A percentile compares a stretch with the other conserved stretches of the same genome.
Evolutionary conservation across 2,888 invertebrate genomes (phyloP).

Genomic region (Branchipolynoe longqiensis): DNA sequence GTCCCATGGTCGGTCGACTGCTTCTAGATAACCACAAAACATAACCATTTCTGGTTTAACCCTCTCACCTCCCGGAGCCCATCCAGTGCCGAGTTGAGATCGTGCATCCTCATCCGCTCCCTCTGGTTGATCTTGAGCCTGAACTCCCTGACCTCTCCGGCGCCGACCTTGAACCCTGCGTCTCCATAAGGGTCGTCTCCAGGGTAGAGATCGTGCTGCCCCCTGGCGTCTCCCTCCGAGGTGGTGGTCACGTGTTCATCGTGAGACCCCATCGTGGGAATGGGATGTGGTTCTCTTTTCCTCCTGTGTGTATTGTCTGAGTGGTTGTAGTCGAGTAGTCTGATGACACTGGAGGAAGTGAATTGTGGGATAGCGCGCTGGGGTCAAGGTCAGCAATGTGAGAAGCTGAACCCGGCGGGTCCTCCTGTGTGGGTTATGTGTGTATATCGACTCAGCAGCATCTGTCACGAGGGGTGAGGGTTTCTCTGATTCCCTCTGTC

Average conservation of each 20-base stretch:
- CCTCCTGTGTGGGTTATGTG: no score
- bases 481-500: no score
- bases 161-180: background rate
- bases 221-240: background rate
- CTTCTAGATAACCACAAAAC: no score
- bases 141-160: conserved; percentile 1
- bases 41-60: no score
- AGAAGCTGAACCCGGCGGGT: no score
- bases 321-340: no score
- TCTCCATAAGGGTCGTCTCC: background rate
- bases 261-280: background rate
- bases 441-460: no score
- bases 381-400: no score
- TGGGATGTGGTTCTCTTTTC: background rate
- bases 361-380: no score
- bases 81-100: conserved; percentile 37
- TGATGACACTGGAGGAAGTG: no score
- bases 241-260: background rate
- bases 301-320: background rate
- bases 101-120: conserved; percentile 43
- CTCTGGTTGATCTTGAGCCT: conserved; percentile 34
- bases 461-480: no score
- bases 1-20: no score
- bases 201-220: background rate
- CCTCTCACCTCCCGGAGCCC: conserved; percentile 40